Base-by-base conservation (phyloP, 1,140 invertebrate genomes). In the Ips nitidus region DNA sequence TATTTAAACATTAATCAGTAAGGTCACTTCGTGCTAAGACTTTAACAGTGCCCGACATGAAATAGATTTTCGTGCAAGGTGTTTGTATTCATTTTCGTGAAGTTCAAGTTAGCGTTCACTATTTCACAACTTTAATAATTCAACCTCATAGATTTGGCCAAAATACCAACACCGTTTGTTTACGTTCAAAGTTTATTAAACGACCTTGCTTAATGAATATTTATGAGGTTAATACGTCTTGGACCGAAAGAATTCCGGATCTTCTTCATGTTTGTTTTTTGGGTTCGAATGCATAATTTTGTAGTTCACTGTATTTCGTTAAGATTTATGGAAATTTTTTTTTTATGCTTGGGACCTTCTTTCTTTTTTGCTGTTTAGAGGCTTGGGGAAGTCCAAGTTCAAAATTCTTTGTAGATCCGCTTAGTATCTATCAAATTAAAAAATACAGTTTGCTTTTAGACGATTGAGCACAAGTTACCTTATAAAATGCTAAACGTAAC, bases 121-220 rank as follows among this genome's bases (percentile, higher is more conserved):
- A 50, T 50, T 50, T 6, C 45, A 22, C 45, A 50, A 50, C 22
- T 50, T 22, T 6, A 50, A 3, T 50, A 22, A 22, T 22, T 22
- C 22, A 22, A 3, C 45, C 45, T 50, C 45, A 50, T 50, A 50
- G 22, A 50, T 50, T 8, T 50, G 7, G 7, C 45, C 22, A 6
- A 50, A 50, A 50, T 8, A 50, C 45, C 45, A 6, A n/a, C 45
- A 47, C 4, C 41, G 39, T 45, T 61, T 61, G 41, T 61, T 61
- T 61, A 61, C 41, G 36, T 45, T 47, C 41, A 61, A 61, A 47
- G 42, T 61, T 61, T 4, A 41, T 55, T 8, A 52, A 57, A 61
- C 70, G 71, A 52, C 71, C 71, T 72, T 72, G 71, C 43, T 52
- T 64, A 52, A 72, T 69, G 45, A 72, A 72, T 72, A 67, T 72